Conservation (phyloP, 2,113 vertebrate genomes). For the Heterocephalus glaber region DNA sequence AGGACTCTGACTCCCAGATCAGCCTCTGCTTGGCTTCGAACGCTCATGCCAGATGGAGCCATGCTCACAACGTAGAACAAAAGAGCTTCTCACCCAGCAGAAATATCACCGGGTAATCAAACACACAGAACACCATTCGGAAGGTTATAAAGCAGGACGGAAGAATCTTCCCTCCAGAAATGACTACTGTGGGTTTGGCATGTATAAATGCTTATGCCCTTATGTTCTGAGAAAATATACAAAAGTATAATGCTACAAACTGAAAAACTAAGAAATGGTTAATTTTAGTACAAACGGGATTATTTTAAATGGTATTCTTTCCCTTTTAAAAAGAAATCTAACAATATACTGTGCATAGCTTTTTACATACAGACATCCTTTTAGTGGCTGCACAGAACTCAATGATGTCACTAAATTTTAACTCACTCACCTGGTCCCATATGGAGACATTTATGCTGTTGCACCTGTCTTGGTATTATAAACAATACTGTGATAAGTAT, state of each 20-base stretch:
- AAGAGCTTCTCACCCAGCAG: neutral
- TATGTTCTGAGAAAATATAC: neutral
- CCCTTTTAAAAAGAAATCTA: neutral
- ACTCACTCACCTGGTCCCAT: neutral
- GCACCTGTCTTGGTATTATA: neutral
- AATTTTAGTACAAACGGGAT: neutral
- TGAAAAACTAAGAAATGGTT: neutral
- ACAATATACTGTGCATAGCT: neutral
- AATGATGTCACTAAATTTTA: neutral
- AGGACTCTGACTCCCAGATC: neutral
- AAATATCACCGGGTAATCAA: neutral
- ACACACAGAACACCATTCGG: neutral
- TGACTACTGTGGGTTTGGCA: neutral
- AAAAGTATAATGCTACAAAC: neutral
- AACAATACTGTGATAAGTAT: neutral
- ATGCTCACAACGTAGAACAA: neutral
- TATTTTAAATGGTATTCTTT: neutral
- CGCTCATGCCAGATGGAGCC: neutral
- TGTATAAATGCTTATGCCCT: neutral
- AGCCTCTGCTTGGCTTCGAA: neutral
- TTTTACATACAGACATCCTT: neutral
- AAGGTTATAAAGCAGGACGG: neutral
- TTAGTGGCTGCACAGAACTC: neutral
- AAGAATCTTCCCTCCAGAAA: neutral
- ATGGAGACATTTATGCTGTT: neutral